Percentiles rank a stretch among this genome's conserved stretches.
These are phyloP conservation scores for Andrena marginata DNA, from an alignment of 2,888 invertebrate genomes.

Conservation along the genomic window DNA sequence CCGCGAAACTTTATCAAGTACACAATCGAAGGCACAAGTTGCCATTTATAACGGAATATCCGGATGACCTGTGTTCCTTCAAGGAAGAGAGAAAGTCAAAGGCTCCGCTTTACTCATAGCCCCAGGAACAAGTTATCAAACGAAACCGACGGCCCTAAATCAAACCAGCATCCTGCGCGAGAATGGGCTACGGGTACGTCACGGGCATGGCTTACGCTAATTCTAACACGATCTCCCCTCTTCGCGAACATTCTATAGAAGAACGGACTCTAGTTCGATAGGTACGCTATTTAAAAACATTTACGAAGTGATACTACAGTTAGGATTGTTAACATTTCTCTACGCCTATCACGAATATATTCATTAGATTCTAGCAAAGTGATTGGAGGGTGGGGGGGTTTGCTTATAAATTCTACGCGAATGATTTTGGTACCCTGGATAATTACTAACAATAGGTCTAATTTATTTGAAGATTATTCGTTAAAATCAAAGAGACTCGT, in stretches of 20 bases:
- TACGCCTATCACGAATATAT: constrained; percentile 72
- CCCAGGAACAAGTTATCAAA: constrained; percentile 50
- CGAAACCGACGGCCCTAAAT: constrained; percentile 18
- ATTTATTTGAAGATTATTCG: constrained; percentile 56
- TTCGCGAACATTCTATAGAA: constrained; percentile 27
- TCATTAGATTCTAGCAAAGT: constrained; percentile 69
- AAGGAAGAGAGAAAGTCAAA: constrained; percentile 50
- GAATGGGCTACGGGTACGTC: constrained; percentile 46
- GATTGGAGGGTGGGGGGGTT: constrained; percentile 37
- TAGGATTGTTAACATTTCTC: constrained; percentile 68
- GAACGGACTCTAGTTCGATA: constrained; percentile 55
- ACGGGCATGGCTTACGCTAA: constrained; percentile 43
- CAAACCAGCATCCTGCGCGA: constrained; percentile 26
- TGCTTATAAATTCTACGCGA: constrained; percentile 65
- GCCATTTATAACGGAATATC: constrained; percentile 55
- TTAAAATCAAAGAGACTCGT: constrained; percentile 40
- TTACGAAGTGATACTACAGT: constrained; percentile 58
- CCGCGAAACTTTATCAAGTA: constrained; percentile 28
- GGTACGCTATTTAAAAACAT: constrained; percentile 59
- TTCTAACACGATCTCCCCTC: constrained; percentile 43
- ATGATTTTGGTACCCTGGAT: constrained; percentile 75
- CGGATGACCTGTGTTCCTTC: constrained; percentile 21
- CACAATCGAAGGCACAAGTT: constrained; percentile 56
- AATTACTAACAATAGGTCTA: constrained; percentile 62
- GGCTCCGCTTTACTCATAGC: constrained; percentile 29